Base-by-base conservation (phyloP, 2,797 vertebrate species). In the Danio aesculapii region DNA sequence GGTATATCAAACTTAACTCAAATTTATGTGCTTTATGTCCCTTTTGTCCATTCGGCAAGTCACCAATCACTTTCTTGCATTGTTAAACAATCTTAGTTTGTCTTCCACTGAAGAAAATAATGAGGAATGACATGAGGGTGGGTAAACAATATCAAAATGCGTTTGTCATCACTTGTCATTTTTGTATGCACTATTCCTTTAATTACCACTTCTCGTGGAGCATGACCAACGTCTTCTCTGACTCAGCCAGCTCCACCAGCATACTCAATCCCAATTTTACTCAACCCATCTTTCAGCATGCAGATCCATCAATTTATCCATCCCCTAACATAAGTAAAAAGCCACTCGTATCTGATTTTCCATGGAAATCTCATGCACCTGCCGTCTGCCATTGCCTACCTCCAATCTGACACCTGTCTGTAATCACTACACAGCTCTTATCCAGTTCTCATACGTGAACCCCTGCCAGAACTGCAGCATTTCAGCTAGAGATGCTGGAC, bases 281-380 rank as follows among this genome's bases (percentile, higher is more conserved):
- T 87, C 82, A 81, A n/a, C 14, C 44, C 17, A 30, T n/a, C 44
- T n/a, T 74, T 74, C 13, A 6, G 8, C 59, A 50, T 6, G 30
- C 30, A 30, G 30, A 30, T 43, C 79, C 63, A 78, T 85, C 57
- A 75, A 16, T 75, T 62, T 75, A 43, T 73, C 30, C 69, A 73
- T 81, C 81, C 82, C 82, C 85, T 83, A 46, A 55, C 19, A 43
- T 10, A 62, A 55, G 77, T 73, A 83, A 57, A 43, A 58, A 75
- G 71, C 52, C 67, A 63, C 50, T 59, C 30, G 63, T 64, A 53
- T 30, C 30, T 72, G 70, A 63, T 63, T 76, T 19, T 41, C 21
- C 86, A 84, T 82, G 83, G 84, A 79, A 82, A 87, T 77, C 86
- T 79, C 80, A 13, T 68, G 61, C 83, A 85, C 67, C 81, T 79